phyloP scores from a whole-genome alignment of 1,140 invertebrate species.

The Druon quercuslanigerum region DNA sequence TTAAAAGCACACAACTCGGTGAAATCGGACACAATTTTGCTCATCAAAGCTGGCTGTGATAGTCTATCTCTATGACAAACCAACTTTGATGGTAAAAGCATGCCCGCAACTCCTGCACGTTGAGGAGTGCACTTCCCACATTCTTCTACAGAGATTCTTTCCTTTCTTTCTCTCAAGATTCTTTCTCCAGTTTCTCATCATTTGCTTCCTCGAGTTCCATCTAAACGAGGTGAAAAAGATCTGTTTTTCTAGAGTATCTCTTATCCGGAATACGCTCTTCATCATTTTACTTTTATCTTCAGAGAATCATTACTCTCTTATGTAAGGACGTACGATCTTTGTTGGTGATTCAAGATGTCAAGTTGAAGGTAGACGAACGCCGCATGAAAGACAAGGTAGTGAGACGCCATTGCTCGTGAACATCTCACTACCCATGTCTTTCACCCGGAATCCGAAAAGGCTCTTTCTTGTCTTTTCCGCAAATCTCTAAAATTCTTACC shows the following conservation, averaged over 20 bases:
- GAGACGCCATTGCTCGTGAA: conserved; percentile 81
- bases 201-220: conserved; percentile 27
- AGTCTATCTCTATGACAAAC: conserved; percentile 85
- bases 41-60: conserved; percentile 92
- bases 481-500: background rate
- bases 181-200: conserved; percentile 27
- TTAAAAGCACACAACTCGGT: conserved; percentile 39
- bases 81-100: conserved; percentile 83
- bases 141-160: background rate
- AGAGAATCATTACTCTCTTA: background rate
- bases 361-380: conserved; percentile 61
- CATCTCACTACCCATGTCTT: conserved; percentile 98
- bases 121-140: conserved; percentile 16
- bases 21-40: conserved; percentile 77
- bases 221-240: conserved; percentile 13
- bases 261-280: too few relatives aligned
- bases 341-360: background rate
- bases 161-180: background rate
- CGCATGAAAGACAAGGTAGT: conserved; percentile 96
- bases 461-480: conserved; percentile 35
- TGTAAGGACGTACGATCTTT: background rate
- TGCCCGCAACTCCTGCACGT: conserved; percentile 53
- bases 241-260: background rate
- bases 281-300: background rate
- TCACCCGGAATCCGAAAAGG: conserved; percentile 77